Conservation (phyloP, 2,113 vertebrate genomes). For the Varanus komodoensis region DNA sequence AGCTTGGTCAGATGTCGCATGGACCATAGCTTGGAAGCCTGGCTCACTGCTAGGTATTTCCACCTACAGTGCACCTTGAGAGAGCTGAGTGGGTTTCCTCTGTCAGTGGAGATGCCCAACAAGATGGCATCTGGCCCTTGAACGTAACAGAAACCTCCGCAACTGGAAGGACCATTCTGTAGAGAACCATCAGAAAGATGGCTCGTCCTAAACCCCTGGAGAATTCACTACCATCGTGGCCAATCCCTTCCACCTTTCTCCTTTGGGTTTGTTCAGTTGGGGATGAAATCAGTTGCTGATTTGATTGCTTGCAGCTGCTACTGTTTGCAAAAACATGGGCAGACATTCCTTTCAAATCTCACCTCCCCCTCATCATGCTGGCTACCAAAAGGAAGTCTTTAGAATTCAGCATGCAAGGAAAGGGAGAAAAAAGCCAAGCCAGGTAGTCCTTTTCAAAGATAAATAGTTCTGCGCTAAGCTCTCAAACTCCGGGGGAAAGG, state of each 20-base stretch:
- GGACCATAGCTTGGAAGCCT: neutral
- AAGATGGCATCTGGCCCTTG: too few relatives aligned
- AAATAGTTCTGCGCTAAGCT: neutral
- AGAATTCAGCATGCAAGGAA: neutral
- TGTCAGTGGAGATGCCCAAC: too few relatives aligned
- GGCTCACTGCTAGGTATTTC: neutral
- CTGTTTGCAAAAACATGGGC: neutral
- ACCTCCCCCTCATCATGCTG: neutral
- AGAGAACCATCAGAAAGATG: too few relatives aligned
- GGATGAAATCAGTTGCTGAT: neutral
- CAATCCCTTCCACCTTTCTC: neutral
- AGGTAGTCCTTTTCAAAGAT: neutral
- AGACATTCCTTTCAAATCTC: neutral
- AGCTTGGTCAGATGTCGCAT: too few relatives aligned
- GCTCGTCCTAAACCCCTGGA: neutral
- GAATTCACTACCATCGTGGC: neutral
- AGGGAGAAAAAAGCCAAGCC: constrained; percentile 21
- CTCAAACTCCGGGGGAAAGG: constrained; percentile 1
- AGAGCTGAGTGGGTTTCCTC: too few relatives aligned
- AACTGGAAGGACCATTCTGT: neutral
- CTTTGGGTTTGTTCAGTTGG: neutral
- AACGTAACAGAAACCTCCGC: too few relatives aligned
- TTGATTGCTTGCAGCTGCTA: neutral
- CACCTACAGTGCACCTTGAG: too few relatives aligned
- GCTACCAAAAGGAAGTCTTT: neutral